Evolutionary conservation across 2,797 vertebrate species (phyloP).

Genomic region (Channallabes apus): DNA sequence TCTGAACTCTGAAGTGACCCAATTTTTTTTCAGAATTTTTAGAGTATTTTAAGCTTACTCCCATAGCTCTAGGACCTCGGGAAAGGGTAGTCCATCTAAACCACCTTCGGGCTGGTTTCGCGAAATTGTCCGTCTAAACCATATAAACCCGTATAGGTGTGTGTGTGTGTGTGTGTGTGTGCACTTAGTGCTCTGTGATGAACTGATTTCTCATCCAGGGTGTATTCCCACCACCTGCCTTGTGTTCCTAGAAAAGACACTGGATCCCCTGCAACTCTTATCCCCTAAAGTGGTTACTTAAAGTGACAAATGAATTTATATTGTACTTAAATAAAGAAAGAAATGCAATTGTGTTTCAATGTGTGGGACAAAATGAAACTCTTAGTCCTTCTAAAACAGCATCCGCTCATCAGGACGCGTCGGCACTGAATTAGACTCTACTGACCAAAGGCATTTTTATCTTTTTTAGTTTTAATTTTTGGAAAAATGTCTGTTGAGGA

Average conservation of each 20-base stretch:
- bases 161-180: constrained; percentile 4
- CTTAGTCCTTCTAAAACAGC: not conserved
- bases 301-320: not conserved
- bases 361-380: not conserved
- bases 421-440: not conserved
- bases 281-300: not conserved
- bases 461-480: not conserved
- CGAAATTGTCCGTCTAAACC: no score
- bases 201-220: not conserved
- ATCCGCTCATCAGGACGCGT: not conserved
- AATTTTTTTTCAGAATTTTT: no score
- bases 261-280: not conserved
- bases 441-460: not conserved
- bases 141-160: no score
- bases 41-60: no score
- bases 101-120: no score
- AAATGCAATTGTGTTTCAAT: not conserved
- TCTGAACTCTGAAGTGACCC: no score
- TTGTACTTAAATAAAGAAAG: not conserved
- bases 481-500: not conserved
- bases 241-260: not conserved
- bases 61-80: no score
- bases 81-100: no score
- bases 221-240: not conserved
- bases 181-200: not conserved